Conservation (phyloP, 1,140 invertebrate species). For the Megathymus violae region DNA sequence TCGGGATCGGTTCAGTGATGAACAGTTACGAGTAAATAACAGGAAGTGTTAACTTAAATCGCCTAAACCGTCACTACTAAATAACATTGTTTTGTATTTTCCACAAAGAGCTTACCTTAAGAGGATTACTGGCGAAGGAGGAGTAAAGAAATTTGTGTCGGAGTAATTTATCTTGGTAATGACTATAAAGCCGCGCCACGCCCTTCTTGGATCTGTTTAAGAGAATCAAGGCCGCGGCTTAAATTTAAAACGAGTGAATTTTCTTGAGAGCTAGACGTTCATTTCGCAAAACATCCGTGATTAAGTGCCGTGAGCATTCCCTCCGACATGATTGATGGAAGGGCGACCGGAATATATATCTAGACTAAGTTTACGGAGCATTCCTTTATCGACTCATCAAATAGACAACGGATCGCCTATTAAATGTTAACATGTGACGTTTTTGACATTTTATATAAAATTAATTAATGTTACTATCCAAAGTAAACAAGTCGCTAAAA, state of each 20-base stretch:
- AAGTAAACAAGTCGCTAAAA: no score
- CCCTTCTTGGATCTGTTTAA: slow-evolving; percentile 66
- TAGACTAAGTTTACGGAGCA: slow-evolving; percentile 9
- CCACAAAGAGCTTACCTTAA: slow-evolving; percentile 51
- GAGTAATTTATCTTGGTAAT: slow-evolving; percentile 73
- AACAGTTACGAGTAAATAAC: slow-evolving; percentile 29
- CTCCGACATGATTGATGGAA: slow-evolving; percentile 45
- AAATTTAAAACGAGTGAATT: slow-evolving; percentile 56
- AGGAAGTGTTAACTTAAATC: slow-evolving; percentile 16
- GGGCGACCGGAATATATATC: slow-evolving; percentile 25
- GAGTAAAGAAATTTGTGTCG: slow-evolving; percentile 50
- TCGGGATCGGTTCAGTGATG: no score
- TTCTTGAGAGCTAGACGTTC: slow-evolving; percentile 44
- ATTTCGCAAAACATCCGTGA: slow-evolving; percentile 48
- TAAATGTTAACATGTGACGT: no score
- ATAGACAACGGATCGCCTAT: neutral
- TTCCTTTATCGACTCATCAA: neutral
- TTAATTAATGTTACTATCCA: no score
- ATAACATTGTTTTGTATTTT: slow-evolving; percentile 53
- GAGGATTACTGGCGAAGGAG: slow-evolving; percentile 47
- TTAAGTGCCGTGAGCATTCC: slow-evolving; percentile 40
- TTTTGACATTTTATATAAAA: no score
- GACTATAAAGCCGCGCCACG: slow-evolving; percentile 51
- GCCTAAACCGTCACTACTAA: slow-evolving; percentile 23
- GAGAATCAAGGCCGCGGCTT: slow-evolving; percentile 47